Conservation (phyloP, 2,113 vertebrate genomes). For the Antennarius striatus region DNA sequence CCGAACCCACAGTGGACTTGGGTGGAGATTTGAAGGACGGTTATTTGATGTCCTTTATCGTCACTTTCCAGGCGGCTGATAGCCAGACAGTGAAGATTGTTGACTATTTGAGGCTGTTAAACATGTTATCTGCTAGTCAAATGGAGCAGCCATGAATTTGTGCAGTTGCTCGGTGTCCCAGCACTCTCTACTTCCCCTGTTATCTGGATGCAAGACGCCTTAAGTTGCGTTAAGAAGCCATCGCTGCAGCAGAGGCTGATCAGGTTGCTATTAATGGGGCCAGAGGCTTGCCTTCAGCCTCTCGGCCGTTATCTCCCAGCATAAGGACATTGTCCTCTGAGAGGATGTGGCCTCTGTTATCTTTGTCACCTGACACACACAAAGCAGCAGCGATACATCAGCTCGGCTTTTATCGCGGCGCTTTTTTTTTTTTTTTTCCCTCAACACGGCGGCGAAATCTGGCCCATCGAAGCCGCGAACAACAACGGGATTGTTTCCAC, state of each 20-base stretch:
- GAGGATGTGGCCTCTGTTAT: conserved; percentile 68
- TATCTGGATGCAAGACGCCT: conserved; percentile 16
- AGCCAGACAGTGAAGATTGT: conserved; percentile 26
- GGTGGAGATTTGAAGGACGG: conserved; percentile 34
- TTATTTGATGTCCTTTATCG: conserved; percentile 56
- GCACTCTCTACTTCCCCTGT: conserved; percentile 11
- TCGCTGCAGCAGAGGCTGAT: conserved; percentile 35
- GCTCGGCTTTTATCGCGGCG: conserved; percentile 44
- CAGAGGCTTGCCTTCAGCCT: conserved; percentile 15
- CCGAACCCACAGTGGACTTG: conserved; percentile 18
- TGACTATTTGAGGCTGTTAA: conserved; percentile 37
- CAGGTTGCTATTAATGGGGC: conserved; percentile 41
- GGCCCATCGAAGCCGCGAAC: conserved; percentile 25
- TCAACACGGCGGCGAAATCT: conserved; percentile 27
- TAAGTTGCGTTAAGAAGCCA: too few relatives aligned
- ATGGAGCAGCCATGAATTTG: conserved; percentile 30
- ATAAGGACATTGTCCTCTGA: conserved; percentile 61
- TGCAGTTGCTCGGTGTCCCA: conserved; percentile 22
- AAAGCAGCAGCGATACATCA: conserved; percentile 56
- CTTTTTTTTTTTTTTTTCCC: background rate
- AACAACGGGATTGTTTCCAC: conserved; percentile 37
- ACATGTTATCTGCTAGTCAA: conserved; percentile 45
- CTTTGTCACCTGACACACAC: conserved; percentile 69
- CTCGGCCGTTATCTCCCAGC: conserved; percentile 52
- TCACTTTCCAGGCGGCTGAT: conserved; percentile 44